phyloP scores from a whole-genome alignment of 2,888 invertebrate genomes.

The Lepidocyrtoides sp. region DNA sequence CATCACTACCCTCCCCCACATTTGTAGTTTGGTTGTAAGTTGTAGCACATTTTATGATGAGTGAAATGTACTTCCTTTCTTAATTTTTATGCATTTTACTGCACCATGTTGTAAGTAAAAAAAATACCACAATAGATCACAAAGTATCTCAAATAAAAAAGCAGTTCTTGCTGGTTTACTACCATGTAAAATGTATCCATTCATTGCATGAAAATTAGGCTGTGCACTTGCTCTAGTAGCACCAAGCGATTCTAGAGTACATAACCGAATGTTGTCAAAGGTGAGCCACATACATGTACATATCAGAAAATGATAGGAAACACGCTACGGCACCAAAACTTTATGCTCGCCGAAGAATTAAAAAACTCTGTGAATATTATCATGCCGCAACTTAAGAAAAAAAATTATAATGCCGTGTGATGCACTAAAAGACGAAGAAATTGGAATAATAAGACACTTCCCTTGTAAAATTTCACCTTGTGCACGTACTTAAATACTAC shows the following conservation, averaged over 20 bases:
- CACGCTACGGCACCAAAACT: neutral
- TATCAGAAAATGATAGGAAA: constrained; percentile 4
- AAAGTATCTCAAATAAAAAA: neutral
- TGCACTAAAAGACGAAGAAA: no score
- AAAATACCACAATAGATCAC: neutral
- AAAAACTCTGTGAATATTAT: neutral
- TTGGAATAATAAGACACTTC: constrained; percentile 65
- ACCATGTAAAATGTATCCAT: constrained; percentile 14
- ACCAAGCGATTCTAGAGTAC: neutral
- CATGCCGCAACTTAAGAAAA: neutral
- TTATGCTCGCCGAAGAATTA: neutral
- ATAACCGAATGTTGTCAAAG: constrained; percentile 6
- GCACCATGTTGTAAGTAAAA: neutral
- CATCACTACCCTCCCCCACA: constrained; percentile 40
- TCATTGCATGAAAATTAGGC: no score
- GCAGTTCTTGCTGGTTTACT: neutral
- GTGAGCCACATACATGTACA: neutral
- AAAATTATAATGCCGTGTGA: neutral
- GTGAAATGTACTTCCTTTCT: constrained; percentile 66
- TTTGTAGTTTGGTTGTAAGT: constrained; percentile 11
- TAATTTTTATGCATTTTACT: constrained; percentile 47
- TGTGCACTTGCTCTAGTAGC: no score
- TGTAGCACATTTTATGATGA: constrained; percentile 34
- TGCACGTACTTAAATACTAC: no score
- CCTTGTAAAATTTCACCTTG: constrained; percentile 44